These are phyloP conservation scores for Fistularia tabacaria DNA, from an alignment of 2,797 vertebrate species.

Conservation along the genomic window DNA sequence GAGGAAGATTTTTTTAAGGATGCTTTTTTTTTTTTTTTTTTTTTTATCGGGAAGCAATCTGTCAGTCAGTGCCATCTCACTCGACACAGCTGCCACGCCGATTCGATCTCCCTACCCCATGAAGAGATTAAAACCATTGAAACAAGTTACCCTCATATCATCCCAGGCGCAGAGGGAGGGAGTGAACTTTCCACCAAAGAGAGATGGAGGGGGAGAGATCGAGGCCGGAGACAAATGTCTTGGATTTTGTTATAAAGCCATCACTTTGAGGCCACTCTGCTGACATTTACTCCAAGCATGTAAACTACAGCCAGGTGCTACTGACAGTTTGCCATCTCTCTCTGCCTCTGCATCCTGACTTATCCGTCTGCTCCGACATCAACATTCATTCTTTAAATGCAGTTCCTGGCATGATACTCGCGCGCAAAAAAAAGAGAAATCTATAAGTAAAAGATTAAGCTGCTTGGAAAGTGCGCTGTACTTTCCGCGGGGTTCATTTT, in stretches of 20 bases:
- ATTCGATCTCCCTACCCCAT: conserved; percentile 49
- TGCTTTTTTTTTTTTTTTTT: conserved; percentile 31
- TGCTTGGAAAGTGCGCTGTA: background rate
- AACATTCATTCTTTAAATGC: conserved; percentile 35
- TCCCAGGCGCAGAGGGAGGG: conserved; percentile 30
- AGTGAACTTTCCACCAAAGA: conserved; percentile 54
- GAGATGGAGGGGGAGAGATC: conserved; percentile 46
- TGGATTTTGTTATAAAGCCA: conserved; percentile 48
- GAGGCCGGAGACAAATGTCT: conserved; percentile 32
- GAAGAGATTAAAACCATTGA: conserved; percentile 59
- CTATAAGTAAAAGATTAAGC: conserved; percentile 15
- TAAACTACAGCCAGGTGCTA: conserved; percentile 44
- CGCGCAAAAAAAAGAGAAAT: background rate
- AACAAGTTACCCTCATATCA: conserved; percentile 46
- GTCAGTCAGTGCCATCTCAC: conserved; percentile 59
- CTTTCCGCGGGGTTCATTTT: too few relatives aligned
- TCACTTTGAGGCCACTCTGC: conserved; percentile 49
- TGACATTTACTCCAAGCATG: conserved; percentile 44
- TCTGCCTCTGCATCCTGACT: conserved; percentile 43
- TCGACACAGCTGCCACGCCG: conserved; percentile 47
- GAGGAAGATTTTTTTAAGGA: conserved; percentile 24
- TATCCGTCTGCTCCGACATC: conserved; percentile 37
- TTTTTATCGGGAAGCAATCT: conserved; percentile 61
- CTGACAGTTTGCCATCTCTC: conserved; percentile 34
- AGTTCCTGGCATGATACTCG: conserved; percentile 14